Base-by-base conservation (phyloP, 2,797 vertebrate genomes). In the Anabacerthia variegaticeps region DNA sequence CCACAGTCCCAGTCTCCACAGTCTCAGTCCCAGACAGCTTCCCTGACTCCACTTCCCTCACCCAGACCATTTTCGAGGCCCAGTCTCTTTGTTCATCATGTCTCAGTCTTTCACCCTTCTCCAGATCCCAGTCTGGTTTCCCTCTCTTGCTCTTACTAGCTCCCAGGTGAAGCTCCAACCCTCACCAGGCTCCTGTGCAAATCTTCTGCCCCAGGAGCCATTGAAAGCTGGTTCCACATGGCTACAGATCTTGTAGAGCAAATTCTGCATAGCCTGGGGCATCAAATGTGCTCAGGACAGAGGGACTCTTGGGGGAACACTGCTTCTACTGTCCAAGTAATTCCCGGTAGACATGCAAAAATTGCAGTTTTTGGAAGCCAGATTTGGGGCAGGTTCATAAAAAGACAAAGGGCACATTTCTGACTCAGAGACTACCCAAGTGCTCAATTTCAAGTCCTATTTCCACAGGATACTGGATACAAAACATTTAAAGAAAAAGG, bases 301-400 rank as follows among this genome's bases (percentile, higher is more conserved):
- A 73, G 0, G 0, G 36, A 54, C 2, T 68, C 2, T 58, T 72
- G 46, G 6, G 24, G 22, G 4, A 73, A 54, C 1, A 1, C 37
- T 77, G 30, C 18, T 90, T 66, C 66, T 46, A 59, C 36, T 69
- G 8, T 36, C 54, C n/a, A 90, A 58, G 36, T 68, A 3, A 39
- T 66, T 84, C 65, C 43, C 58, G 36, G n/a, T 9, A 77, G 37
- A 9, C 22, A 52, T 24, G 27, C 37, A 24, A 34, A 85, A 85
- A 68, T 7, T 1, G 1, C 30, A 75, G 14, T 4, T 85, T 78
- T 68, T 54, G 54, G 55, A 72, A 34, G 58, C 5, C 55, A 67
- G 26, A n/a, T 81, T n/a, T 88, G 19, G 39, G 52, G 18, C 26
- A 66, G 20, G n/a, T 44, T 87, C 32, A 59, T 26, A 26, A 66